Percentiles rank a stretch among this genome's conserved stretches.
phyloP scores from a whole-genome alignment of 2,113 vertebrate species.

The Pluvialis apricaria region DNA sequence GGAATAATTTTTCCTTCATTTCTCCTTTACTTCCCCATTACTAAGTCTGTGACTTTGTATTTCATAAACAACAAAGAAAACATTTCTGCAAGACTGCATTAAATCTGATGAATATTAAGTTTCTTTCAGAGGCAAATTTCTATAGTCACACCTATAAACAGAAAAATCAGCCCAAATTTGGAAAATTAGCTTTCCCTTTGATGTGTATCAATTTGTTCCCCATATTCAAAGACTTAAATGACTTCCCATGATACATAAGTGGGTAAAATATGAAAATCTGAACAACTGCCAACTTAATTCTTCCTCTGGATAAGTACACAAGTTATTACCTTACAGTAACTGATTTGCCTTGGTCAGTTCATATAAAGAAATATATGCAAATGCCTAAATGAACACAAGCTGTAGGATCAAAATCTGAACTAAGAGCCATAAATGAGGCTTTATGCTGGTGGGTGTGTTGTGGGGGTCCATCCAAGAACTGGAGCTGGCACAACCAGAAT shows the following conservation, averaged over 20 bases:
- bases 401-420: background rate
- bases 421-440: background rate
- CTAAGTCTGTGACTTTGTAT: background rate
- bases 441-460: background rate
- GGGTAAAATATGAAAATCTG: conserved; percentile 1
- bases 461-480: background rate
- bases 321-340: conserved; percentile 7
- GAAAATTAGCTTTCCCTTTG: conserved; percentile 25
- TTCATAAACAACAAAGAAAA: background rate
- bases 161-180: conserved; percentile 10
- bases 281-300: conserved; percentile 16
- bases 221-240: background rate
- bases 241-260: background rate
- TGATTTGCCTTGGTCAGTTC: conserved; percentile 25
- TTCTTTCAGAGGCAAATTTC: conserved; percentile 19
- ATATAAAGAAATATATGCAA: conserved; percentile 12
- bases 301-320: background rate
- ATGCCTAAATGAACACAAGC: conserved; percentile 47
- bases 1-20: background rate
- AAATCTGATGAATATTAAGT: conserved; percentile 13
- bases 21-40: background rate
- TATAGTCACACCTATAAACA: conserved; percentile 26
- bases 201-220: background rate
- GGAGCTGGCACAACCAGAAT: background rate
- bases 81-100: background rate